A percentile compares a stretch with the other conserved stretches of the same genome.
These are phyloP conservation scores for Pollenia angustigena DNA, from an alignment of 2,888 invertebrate genomes.

Conservation along the genomic window DNA sequence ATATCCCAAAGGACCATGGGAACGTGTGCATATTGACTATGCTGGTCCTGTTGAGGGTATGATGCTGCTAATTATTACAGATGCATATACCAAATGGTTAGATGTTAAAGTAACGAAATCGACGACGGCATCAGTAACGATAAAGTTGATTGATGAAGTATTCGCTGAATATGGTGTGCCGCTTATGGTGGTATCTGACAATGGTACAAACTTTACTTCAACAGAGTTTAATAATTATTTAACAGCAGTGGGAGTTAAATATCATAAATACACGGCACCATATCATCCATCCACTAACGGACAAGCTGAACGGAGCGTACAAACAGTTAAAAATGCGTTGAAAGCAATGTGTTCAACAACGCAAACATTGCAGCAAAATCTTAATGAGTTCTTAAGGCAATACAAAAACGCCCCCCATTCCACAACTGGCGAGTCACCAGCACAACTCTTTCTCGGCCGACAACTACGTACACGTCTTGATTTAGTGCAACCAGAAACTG, in stretches of 20 bases:
- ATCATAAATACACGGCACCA: constrained; percentile 11
- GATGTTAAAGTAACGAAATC: constrained; percentile 15
- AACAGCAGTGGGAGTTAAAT: not conserved
- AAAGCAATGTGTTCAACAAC: not conserved
- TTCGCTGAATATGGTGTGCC: not conserved
- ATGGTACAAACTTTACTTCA: not conserved
- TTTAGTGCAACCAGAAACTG: too few species aligned
- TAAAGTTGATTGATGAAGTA: not conserved
- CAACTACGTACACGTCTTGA: too few species aligned
- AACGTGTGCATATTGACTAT: constrained; percentile 78
- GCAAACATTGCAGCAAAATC: not conserved
- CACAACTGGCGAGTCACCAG: not conserved
- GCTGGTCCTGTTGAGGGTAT: constrained; percentile 80
- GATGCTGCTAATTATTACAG: constrained; percentile 78
- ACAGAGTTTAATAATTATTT: not conserved
- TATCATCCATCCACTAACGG: constrained; percentile 4
- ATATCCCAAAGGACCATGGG: constrained; percentile 50
- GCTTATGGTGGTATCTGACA: too few species aligned
- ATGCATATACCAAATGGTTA: constrained; percentile 59
- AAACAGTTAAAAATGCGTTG: not conserved
- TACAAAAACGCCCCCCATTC: not conserved
- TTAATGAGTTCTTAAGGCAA: not conserved
- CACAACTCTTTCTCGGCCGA: not conserved
- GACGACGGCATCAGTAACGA: not conserved
- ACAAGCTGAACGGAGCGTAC: constrained; percentile 4